Percentiles rank a stretch among this genome's conserved stretches.
Evolutionary conservation across 2,888 invertebrate species (phyloP).

Genomic region (Agrotis segetum): DNA sequence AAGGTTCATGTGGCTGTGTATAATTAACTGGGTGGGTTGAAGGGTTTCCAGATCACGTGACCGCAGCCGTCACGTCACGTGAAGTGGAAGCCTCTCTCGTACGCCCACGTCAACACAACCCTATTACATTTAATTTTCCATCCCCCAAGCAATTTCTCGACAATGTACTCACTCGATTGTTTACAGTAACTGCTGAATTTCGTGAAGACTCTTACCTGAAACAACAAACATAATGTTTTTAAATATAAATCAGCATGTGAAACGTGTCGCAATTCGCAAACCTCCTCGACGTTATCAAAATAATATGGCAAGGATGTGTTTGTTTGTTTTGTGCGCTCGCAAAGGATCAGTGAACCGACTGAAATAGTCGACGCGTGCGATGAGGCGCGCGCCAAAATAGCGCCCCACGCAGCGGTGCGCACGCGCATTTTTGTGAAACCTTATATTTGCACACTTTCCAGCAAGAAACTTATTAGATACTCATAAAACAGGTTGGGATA

Average conservation of each 20-base stretch:
- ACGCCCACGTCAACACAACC: slow-evolving; percentile 31
- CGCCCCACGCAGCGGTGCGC: slow-evolving; percentile 76
- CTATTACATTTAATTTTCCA: slow-evolving; percentile 39
- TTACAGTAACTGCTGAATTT: slow-evolving; percentile 40
- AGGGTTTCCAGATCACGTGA: slow-evolving; percentile 62
- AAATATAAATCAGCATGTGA: slow-evolving; percentile 56
- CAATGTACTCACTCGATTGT: slow-evolving; percentile 36
- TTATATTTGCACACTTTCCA: slow-evolving; percentile 44
- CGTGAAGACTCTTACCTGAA: slow-evolving; percentile 76
- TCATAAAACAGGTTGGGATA: slow-evolving; percentile 27
- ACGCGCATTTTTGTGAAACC: slow-evolving; percentile 58
- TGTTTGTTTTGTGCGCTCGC: slow-evolving; percentile 69
- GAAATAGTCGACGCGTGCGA: slow-evolving; percentile 78
- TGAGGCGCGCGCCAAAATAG: slow-evolving; percentile 77
- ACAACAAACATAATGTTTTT: slow-evolving; percentile 68
- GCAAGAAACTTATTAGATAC: slow-evolving; percentile 17
- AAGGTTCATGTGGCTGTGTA: slow-evolving; percentile 36
- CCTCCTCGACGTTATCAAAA: slow-evolving; percentile 69
- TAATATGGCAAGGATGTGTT: slow-evolving; percentile 63
- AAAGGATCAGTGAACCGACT: slow-evolving; percentile 75
- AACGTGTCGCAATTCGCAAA: slow-evolving; percentile 71
- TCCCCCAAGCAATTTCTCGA: slow-evolving; percentile 28
- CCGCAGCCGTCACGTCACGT: slow-evolving; percentile 35
- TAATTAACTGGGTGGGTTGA: slow-evolving; percentile 56
- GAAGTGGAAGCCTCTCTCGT: slow-evolving; percentile 49